Evolutionary conservation across 2,888 invertebrate species (phyloP).

Genomic region (Acheta domesticus): DNA sequence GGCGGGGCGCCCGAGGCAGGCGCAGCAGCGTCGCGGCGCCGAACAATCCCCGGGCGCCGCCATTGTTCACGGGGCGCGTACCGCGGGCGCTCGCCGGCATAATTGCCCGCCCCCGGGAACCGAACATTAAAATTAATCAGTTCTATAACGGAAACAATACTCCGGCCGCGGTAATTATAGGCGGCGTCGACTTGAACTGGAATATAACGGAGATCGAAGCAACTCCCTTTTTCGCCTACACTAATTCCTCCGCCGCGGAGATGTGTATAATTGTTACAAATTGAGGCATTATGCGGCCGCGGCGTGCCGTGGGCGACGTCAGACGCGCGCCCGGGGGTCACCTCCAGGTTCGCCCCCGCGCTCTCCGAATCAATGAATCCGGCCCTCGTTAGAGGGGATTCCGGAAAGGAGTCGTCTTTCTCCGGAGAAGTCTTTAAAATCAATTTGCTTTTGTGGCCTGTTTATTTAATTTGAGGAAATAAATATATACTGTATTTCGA

Average conservation of each 20-base stretch:
- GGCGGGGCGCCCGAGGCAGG: background rate
- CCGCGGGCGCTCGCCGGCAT: background rate
- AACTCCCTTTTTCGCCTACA: constrained; percentile 18
- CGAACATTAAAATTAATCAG: constrained; percentile 1
- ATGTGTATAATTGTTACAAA: constrained; percentile 18
- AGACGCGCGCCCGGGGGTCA: too few relatives aligned
- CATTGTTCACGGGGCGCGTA: background rate
- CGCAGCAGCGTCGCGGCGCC: background rate
- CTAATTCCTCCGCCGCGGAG: background rate
- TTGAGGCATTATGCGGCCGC: background rate
- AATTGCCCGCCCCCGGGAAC: background rate
- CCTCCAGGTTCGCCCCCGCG: background rate
- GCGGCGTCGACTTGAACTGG: background rate
- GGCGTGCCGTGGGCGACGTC: too few relatives aligned
- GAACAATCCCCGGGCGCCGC: background rate
- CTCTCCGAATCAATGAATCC: background rate
- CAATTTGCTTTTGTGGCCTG: background rate
- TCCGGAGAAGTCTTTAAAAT: background rate
- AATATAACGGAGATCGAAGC: constrained; percentile 5
- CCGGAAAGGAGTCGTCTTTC: background rate
- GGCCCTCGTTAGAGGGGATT: background rate
- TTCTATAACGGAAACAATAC: constrained; percentile 1
- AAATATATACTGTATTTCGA: background rate
- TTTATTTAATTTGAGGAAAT: background rate
- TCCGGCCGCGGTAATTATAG: constrained; percentile 3